phyloP scores from a whole-genome alignment of 2,113 vertebrate genomes.

The Uria lomvia region DNA sequence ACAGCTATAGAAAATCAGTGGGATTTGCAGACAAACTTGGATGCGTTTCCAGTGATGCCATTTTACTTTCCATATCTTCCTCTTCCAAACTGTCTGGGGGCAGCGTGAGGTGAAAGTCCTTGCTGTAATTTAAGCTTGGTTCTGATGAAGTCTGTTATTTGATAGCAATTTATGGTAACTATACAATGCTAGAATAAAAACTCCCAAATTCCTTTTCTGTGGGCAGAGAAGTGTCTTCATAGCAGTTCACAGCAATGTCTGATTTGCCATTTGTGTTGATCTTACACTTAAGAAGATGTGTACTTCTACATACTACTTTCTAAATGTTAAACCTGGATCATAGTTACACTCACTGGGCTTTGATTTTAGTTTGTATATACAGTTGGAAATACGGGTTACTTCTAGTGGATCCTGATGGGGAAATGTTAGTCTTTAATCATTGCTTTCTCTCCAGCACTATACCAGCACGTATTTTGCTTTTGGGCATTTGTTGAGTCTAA shows the following conservation, averaged over 20 bases:
- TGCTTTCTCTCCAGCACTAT: neutral
- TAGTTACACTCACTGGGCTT: neutral
- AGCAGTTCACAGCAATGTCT: neutral
- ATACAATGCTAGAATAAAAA: neutral
- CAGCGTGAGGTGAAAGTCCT: neutral
- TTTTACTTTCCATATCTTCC: neutral
- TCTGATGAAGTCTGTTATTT: neutral
- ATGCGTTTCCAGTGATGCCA: neutral
- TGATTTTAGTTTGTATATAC: neutral
- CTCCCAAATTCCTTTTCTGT: neutral
- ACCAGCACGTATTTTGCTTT: neutral
- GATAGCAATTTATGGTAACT: neutral
- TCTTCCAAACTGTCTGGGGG: neutral
- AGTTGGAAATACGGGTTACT: neutral
- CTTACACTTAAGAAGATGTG: fast-evolving
- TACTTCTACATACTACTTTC: neutral
- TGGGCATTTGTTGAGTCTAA: neutral
- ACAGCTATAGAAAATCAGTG: neutral
- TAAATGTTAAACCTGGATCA: neutral
- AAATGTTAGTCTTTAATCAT: neutral
- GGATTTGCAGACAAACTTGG: neutral
- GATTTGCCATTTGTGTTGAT: neutral
- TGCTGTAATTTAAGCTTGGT: neutral
- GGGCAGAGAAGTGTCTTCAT: neutral
- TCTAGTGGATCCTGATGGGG: neutral